Conservation (phyloP, 1,140 invertebrate genomes). For the Pentalonia nigronervosa region DNA sequence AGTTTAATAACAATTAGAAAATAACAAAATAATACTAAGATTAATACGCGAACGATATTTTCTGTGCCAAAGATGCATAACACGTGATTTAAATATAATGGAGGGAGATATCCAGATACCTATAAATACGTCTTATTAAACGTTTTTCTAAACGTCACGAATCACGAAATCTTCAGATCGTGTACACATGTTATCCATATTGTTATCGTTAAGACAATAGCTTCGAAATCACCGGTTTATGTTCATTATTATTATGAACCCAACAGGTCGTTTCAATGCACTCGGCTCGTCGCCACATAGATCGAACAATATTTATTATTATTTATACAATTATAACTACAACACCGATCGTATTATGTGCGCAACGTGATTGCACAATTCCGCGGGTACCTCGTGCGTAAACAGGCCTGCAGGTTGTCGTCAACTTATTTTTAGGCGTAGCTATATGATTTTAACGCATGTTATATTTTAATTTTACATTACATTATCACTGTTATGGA, state of each 20-base stretch:
- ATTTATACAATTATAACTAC: neutral
- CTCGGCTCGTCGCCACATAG: neutral
- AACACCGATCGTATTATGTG: neutral
- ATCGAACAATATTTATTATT: neutral
- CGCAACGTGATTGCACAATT: neutral
- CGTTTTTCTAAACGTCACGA: neutral
- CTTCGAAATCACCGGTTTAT: neutral
- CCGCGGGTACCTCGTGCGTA: neutral
- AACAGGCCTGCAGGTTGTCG: neutral
- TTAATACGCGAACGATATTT: neutral
- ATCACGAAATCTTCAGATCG: constrained; percentile 7
- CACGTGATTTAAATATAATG: neutral
- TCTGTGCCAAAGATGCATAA: neutral
- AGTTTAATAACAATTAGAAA: too few relatives aligned
- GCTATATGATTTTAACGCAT: too few relatives aligned
- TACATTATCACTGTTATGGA: neutral
- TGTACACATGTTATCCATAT: neutral
- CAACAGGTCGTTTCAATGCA: neutral
- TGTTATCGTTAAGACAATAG: constrained; percentile 1
- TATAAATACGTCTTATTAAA: neutral
- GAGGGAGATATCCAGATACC: neutral
- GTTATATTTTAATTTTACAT: neutral
- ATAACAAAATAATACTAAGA: too few relatives aligned
- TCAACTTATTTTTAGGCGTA: too few relatives aligned
- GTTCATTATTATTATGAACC: neutral